These are phyloP conservation scores for Eulimnadia texana DNA, from an alignment of 1,140 invertebrate genomes.

Conservation along the genomic window DNA sequence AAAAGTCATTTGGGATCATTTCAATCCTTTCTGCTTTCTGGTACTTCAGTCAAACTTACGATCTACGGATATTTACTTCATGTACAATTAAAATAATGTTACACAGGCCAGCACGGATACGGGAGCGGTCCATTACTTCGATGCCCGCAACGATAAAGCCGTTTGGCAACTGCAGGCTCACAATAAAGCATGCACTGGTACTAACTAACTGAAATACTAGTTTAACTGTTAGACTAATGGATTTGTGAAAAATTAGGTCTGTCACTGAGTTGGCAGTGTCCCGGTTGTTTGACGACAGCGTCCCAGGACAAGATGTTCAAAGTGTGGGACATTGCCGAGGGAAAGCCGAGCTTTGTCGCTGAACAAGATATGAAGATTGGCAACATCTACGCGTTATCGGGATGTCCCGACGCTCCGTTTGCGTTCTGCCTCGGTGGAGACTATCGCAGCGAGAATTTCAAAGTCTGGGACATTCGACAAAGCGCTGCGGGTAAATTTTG, in stretches of 20 bases:
- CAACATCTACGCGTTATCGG: slow-evolving; percentile 50
- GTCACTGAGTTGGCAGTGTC: slow-evolving; percentile 46
- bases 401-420: slow-evolving; percentile 65
- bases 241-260: no score
- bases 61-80: neutral
- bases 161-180: slow-evolving; percentile 67
- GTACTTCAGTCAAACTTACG: slow-evolving; percentile 31
- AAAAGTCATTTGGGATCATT: slow-evolving; percentile 67
- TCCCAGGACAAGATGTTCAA: slow-evolving; percentile 58
- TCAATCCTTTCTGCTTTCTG: slow-evolving; percentile 53
- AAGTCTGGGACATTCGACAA: slow-evolving; percentile 54
- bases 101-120: slow-evolving; percentile 54
- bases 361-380: slow-evolving; percentile 50
- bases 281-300: slow-evolving; percentile 51
- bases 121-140: slow-evolving; percentile 63
- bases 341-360: slow-evolving; percentile 32
- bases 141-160: slow-evolving; percentile 51
- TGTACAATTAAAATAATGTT: neutral
- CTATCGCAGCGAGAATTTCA: slow-evolving; percentile 59
- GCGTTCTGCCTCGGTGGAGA: slow-evolving; percentile 67
- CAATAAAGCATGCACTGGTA: slow-evolving; percentile 60
- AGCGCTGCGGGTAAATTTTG: slow-evolving; percentile 42
- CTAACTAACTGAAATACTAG: slow-evolving; percentile 17
- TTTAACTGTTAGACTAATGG: no score
- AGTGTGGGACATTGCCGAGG: slow-evolving; percentile 51